phyloP scores from a whole-genome alignment of 1,140 invertebrate species.

The Drosophila albomicans region DNA sequence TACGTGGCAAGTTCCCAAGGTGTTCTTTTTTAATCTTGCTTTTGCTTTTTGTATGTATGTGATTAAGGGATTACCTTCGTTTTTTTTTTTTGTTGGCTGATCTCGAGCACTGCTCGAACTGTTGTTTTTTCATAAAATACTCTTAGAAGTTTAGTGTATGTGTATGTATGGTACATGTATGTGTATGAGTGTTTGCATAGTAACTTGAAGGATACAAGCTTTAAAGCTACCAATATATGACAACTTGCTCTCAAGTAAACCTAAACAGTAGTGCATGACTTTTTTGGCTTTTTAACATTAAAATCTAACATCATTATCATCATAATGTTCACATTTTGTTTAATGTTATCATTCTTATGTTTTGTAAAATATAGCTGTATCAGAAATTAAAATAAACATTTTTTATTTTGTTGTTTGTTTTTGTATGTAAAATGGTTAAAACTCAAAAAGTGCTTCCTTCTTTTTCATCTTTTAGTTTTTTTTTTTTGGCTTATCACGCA shows the following conservation, averaged over 20 bases:
- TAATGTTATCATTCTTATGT: slow-evolving; percentile 31
- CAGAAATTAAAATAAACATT: slow-evolving; percentile 61
- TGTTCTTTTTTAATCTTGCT: slow-evolving; percentile 32
- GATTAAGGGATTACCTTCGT: slow-evolving; percentile 3
- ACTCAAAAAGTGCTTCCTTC: slow-evolving; percentile 57
- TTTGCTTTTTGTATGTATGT: slow-evolving; percentile 30
- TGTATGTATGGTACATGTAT: slow-evolving; percentile 33
- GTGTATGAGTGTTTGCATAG: slow-evolving; percentile 49
- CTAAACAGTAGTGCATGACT: slow-evolving; percentile 78
- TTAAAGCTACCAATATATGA: slow-evolving; percentile 82
- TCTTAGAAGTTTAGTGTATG: slow-evolving; percentile 71
- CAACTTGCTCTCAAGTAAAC: slow-evolving; percentile 76
- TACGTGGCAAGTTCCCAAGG: slow-evolving; percentile 64
- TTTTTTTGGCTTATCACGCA: slow-evolving; percentile 74
- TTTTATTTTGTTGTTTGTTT: neutral
- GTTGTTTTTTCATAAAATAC: slow-evolving; percentile 70
- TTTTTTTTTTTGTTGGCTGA: slow-evolving; percentile 30
- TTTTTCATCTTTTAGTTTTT: slow-evolving; percentile 39
- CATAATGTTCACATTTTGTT: slow-evolving; percentile 10
- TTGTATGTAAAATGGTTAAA: slow-evolving; percentile 30
- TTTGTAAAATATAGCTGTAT: slow-evolving; percentile 49
- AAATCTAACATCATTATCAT: slow-evolving; percentile 68
- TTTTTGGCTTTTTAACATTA: slow-evolving; percentile 77
- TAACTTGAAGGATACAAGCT: slow-evolving; percentile 82
- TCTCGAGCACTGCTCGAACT: slow-evolving; percentile 67